phyloP scores from a whole-genome alignment of 2,888 invertebrate species.

The Troides aeacus region DNA sequence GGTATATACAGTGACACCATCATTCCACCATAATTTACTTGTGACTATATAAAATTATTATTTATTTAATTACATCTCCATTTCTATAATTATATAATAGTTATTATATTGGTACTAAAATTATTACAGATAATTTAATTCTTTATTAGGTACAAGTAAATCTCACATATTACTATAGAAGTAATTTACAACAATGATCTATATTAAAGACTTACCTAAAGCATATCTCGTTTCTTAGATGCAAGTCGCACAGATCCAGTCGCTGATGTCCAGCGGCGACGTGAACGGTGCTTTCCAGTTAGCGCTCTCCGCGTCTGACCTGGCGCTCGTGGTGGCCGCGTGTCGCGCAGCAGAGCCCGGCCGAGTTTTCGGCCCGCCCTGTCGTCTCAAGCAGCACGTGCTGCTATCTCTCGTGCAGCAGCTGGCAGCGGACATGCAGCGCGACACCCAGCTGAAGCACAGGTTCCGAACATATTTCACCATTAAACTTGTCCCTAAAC shows the following conservation, averaged over 20 bases:
- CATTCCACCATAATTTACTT: too few relatives aligned
- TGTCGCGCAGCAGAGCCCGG: slow-evolving; percentile 91
- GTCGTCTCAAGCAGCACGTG: slow-evolving; percentile 90
- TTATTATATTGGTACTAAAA: too few relatives aligned
- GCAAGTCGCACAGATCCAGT: slow-evolving; percentile 84
- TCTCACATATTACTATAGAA: too few relatives aligned
- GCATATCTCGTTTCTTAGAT: slow-evolving; percentile 52
- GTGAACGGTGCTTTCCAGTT: slow-evolving; percentile 94
- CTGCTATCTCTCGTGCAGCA: slow-evolving; percentile 95
- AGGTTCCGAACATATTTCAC: slow-evolving; percentile 40
- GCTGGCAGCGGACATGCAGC: slow-evolving; percentile 91
- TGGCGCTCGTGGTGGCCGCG: slow-evolving; percentile 90
- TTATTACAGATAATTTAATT: too few relatives aligned
- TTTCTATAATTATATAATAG: too few relatives aligned
- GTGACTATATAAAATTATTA: too few relatives aligned
- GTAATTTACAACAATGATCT: too few relatives aligned
- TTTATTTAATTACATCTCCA: too few relatives aligned
- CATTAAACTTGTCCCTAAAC: too few relatives aligned
- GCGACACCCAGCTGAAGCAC: slow-evolving; percentile 82
- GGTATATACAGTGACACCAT: too few relatives aligned
- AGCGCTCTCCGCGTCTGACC: slow-evolving; percentile 93
- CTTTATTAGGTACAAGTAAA: too few relatives aligned
- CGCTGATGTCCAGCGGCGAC: slow-evolving; percentile 85
- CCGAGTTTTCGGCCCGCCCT: slow-evolving; percentile 86
- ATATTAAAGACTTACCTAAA: too few relatives aligned